Evolutionary conservation across 2,797 vertebrate species (phyloP).

Genomic region (Hapalemur alaotrensis): DNA sequence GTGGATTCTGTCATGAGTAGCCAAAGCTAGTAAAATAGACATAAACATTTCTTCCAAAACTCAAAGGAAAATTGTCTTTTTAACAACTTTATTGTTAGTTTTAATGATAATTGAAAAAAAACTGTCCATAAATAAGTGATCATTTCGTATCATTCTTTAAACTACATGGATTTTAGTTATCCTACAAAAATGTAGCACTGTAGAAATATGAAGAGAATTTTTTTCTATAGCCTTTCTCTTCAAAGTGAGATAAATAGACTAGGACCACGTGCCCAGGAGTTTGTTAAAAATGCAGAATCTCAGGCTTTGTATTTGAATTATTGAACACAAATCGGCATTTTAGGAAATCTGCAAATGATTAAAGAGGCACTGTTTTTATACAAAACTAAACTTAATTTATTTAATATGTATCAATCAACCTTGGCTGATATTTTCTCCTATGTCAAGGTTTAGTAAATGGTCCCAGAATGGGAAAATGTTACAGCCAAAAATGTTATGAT

Average conservation of each 20-base stretch:
- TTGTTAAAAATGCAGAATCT: neutral
- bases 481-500: neutral
- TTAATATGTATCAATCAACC: neutral
- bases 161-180: neutral
- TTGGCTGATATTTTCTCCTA: neutral
- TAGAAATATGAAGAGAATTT: neutral
- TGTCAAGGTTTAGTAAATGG: neutral
- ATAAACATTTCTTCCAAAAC: neutral
- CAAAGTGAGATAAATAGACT: neutral
- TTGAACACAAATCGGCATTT: neutral
- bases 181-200: accelerated
- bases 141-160: neutral
- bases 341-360: neutral
- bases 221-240: neutral
- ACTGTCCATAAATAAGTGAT: neutral
- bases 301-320: neutral
- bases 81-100: neutral
- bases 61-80: neutral
- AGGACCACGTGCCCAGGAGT: neutral
- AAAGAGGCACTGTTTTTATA: neutral
- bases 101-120: neutral
- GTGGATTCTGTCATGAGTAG: neutral
- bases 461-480: neutral
- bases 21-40: neutral
- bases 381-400: neutral